These are phyloP conservation scores for Eupithecia pulchellata DNA, from an alignment of 2,888 invertebrate genomes.

Conservation along the genomic window DNA sequence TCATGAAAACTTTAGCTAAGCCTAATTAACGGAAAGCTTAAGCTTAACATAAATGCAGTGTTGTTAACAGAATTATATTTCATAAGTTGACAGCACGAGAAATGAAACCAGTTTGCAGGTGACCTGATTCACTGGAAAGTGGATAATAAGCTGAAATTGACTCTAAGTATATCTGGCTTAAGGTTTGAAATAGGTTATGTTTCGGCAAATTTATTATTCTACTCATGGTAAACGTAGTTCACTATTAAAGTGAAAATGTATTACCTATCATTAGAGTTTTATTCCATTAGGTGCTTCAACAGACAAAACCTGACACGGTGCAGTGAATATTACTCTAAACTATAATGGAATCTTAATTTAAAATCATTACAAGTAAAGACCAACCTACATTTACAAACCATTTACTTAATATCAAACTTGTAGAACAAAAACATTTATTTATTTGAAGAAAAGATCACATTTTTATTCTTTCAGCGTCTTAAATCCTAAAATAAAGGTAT, in stretches of 20 bases:
- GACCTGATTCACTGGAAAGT: background rate
- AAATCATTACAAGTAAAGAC: background rate
- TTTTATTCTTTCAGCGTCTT: too few relatives aligned
- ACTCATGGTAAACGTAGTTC: background rate
- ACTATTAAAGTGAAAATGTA: background rate
- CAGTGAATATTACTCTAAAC: background rate
- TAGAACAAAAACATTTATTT: background rate
- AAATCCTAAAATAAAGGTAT: too few relatives aligned
- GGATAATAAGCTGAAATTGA: background rate
- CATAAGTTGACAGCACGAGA: conserved; percentile 81
- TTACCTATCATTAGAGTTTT: background rate
- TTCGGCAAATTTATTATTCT: background rate
- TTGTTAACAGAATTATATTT: conserved; percentile 76
- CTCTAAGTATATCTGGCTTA: background rate
- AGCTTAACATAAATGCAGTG: conserved; percentile 64
- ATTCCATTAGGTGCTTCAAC: background rate
- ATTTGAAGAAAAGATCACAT: too few relatives aligned
- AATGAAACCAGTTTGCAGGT: conserved; percentile 60
- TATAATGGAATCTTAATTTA: background rate
- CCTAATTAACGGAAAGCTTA: conserved; percentile 59
- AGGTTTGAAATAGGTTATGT: background rate
- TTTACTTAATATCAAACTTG: background rate
- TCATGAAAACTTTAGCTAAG: conserved; percentile 50
- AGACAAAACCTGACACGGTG: too few relatives aligned
- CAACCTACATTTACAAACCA: background rate